Conservation (phyloP, 2,113 vertebrate species). For the Haliaeetus leucogaster region DNA sequence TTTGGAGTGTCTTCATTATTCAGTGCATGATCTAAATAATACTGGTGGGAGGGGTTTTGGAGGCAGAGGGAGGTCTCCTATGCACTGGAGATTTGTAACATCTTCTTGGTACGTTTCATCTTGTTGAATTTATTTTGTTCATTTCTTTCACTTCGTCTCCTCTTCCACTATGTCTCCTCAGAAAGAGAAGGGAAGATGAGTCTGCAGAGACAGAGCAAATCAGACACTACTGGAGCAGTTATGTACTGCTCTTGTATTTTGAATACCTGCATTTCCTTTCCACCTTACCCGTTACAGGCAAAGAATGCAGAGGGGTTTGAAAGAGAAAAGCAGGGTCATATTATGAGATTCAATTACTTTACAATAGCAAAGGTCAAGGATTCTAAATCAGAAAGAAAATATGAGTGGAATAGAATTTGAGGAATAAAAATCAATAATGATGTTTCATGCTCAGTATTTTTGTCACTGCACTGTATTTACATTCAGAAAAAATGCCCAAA, state of each 20-base stretch:
- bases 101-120: background rate
- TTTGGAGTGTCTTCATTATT: background rate
- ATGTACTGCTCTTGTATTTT: background rate
- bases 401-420: background rate
- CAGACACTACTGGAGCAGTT: background rate
- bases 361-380: background rate
- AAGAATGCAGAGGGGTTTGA: background rate
- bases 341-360: background rate
- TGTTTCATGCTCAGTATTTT: background rate
- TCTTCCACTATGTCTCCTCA: background rate
- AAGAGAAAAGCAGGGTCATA: background rate
- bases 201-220: background rate
- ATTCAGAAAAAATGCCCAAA: background rate
- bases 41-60: background rate
- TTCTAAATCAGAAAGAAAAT: background rate
- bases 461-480: background rate
- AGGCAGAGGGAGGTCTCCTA: background rate
- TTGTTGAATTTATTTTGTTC: background rate
- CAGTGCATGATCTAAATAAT: background rate
- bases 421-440: background rate
- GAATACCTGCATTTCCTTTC: background rate
- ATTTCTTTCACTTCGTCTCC: background rate
- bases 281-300: accelerated
- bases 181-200: background rate
- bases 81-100: background rate